Base-by-base conservation (phyloP, 2,888 invertebrate genomes). In the Nephrotoma guestfalica region DNA sequence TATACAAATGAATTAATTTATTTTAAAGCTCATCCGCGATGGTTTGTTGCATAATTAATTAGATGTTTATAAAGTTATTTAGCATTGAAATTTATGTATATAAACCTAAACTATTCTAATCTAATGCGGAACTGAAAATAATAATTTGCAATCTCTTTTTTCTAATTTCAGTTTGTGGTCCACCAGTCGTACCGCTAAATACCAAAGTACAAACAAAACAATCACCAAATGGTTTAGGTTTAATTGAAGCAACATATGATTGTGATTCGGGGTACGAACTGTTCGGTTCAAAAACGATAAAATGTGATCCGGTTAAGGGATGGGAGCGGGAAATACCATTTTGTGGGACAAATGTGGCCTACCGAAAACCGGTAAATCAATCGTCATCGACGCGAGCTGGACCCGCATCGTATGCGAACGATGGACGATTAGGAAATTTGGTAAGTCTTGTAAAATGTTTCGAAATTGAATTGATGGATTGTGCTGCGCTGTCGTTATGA, bases 241-340 rank as follows among this genome's bases (percentile, higher is more conserved):
- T 92, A 93, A 87, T 92, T 89, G 88, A 93, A 94, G 97, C 97
- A 71, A 94, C 94, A 43, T 97, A 97, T 91, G 94, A 94, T 88
- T 97, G 97, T 90, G 97, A 97, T 90, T 94, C 96, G 47, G 97
- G 96, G 13, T 97, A 97, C 91, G 97, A 97, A 91, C 93, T 97
- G 13, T 97, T 97, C 90, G 97, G 97, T 2, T 93, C 95, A 13
- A 93, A 94, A 42, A 93, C 94, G 88, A 91, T 95, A 87, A 94
- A 94, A 87, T 97, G 97, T 91, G 94, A 94, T 86, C 91, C 94
- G 84, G 92, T 93, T 86, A 96, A 95, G 71, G 94, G 94, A 89
- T 97, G 97, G 97, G 94, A 95, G 43, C 94, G 95, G 6, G 96
- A 97, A 85, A 91, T 95, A 86, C 96, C 97, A 42, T 96, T 97